These are phyloP conservation scores for Drosophila sordidula DNA, from an alignment of 2,888 invertebrate species.

Conservation along the genomic window DNA sequence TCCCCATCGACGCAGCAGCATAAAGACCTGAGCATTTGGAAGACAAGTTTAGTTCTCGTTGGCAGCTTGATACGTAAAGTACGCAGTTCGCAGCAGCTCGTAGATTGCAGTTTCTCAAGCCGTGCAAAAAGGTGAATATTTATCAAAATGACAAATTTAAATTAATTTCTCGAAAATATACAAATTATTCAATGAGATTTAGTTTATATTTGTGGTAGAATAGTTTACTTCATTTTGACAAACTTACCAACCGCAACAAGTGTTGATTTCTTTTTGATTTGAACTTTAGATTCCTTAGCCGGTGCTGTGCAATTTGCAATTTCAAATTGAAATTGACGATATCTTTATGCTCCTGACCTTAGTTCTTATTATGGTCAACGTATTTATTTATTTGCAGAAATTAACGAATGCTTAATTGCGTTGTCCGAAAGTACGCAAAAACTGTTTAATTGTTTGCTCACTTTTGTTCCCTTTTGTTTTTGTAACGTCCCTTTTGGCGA, in stretches of 20 bases:
- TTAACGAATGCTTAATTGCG: not conserved
- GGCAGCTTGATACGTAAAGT: constrained; percentile 20
- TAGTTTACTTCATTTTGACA: not conserved
- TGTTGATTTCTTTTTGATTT: not conserved
- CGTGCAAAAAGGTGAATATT: constrained; percentile 60
- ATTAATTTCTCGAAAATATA: constrained; percentile 23
- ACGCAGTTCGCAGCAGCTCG: constrained; percentile 10
- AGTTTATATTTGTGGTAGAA: constrained; percentile 18
- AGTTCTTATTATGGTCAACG: not conserved
- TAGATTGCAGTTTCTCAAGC: constrained; percentile 8
- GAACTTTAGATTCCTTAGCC: not conserved
- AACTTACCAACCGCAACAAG: constrained; percentile 4
- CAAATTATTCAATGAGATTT: constrained; percentile 13
- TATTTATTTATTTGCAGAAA: not conserved
- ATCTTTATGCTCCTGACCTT: not conserved
- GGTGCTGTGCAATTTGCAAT: not conserved
- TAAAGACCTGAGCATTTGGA: constrained; percentile 1
- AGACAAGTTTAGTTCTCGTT: constrained; percentile 4
- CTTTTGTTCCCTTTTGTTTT: not conserved
- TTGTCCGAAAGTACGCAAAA: not conserved
- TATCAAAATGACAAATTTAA: constrained; percentile 13
- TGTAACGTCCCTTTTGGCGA: constrained; percentile 5
- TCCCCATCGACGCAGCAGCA: constrained; percentile 9
- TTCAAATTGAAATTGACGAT: not conserved
- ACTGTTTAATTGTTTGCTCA: not conserved